Evolutionary conservation across 2,797 vertebrate genomes (phyloP).

Genomic region (Tokudaia muenninki): DNA sequence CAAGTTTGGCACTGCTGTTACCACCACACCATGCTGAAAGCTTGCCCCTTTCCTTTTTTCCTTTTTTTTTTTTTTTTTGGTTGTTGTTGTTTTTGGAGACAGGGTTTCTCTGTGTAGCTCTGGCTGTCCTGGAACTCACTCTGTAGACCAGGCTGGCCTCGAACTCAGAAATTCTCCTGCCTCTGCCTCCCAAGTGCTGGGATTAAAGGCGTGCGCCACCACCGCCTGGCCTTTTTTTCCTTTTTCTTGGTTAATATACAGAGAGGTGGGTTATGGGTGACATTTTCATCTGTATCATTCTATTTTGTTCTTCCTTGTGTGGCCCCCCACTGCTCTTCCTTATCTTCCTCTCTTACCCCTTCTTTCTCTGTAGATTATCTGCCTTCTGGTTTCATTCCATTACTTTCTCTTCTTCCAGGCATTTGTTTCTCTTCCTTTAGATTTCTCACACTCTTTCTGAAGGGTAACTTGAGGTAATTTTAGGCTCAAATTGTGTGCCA

Average conservation of each 20-base stretch:
- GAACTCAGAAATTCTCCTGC: too few species aligned
- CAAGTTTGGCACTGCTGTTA: background rate
- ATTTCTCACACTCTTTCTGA: background rate
- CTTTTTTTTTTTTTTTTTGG: background rate
- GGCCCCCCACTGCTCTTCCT: background rate
- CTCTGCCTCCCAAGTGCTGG: too few species aligned
- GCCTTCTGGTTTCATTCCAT: background rate
- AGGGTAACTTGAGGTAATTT: constrained; percentile 43
- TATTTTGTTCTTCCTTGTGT: background rate
- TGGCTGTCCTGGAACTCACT: too few species aligned
- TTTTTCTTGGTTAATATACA: background rate
- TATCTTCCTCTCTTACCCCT: background rate
- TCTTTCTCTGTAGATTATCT: background rate
- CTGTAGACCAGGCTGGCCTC: too few species aligned
- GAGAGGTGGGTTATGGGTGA: background rate
- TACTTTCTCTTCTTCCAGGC: background rate
- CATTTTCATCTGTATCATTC: background rate
- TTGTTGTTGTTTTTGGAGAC: too few species aligned
- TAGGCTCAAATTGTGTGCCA: background rate
- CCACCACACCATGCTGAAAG: background rate
- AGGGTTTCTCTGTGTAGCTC: too few species aligned
- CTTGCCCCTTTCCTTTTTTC: background rate
- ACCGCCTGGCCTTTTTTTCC: too few species aligned
- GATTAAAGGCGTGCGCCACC: too few species aligned
- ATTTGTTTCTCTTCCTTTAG: background rate